Base-by-base conservation (phyloP, 2,888 invertebrate species). In the Megalurothrips usitatus region DNA sequence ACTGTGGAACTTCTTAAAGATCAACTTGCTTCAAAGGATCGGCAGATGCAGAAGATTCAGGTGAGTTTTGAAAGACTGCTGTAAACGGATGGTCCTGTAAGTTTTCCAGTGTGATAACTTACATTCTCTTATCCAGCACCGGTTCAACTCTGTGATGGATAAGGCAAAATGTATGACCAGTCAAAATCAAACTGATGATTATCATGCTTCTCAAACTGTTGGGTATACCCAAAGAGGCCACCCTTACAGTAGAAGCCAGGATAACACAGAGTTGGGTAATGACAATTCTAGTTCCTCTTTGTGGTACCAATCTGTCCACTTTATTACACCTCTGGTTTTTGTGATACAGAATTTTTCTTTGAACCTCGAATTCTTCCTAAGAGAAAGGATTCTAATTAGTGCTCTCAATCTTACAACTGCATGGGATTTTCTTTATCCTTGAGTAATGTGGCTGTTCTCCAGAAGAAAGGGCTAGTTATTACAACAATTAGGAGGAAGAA, bases 1-100 rank as follows among this genome's bases (percentile, higher is more conserved):
- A 84, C 83, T 82, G 83, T 83, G 43, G 84, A 84, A 83, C 84
- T 84, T 58, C 81, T 84, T 17, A 82, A 84, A 68, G 82, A 83
- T 75, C 83, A 84, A 81, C 78, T 85, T 8, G 80, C 81, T 19
- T 85, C 85, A 79, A 84, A 84, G 80, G 83, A 83, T 28, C 82
- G 83, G 78, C 80, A 84, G 34, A 81, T 83, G 49, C 84, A 84
- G 82, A 83, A 84, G 81, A 79, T 85, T 75, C 84, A 85, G 82
- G 85, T 84, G 81, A 80, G 8, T 78, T 63, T n/a, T n/a, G 43
- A 19, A 58, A 58, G 58, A 19, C 19, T 14, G 14, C 1, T 58
- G 52, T 43, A 43, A 43, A 52, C 52, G 1, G n/a, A n/a, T n/a
- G n/a, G 58, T 58, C 14, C n/a, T 52, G 52, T 19, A 2, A 10